These are phyloP conservation scores for Bujurquina vittata DNA, from an alignment of 2,113 vertebrate species.

Conservation along the genomic window DNA sequence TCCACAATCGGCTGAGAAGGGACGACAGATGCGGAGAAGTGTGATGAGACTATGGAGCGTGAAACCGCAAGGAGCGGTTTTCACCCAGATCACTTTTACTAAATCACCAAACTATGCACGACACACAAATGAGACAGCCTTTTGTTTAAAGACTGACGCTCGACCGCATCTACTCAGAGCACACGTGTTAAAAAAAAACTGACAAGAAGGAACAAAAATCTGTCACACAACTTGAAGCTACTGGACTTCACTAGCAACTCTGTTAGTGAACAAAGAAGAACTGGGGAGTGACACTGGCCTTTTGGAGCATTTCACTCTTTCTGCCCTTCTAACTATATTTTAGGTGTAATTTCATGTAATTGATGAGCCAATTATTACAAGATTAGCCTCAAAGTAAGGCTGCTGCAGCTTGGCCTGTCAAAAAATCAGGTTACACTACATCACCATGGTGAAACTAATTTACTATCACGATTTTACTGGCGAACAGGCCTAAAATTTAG, in stretches of 20 bases:
- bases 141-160: constrained; percentile 27
- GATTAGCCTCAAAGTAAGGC: background rate
- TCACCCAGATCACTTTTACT: constrained; percentile 28
- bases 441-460: background rate
- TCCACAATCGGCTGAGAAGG: constrained; percentile 86
- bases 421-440: background rate
- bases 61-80: background rate
- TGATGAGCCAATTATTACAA: background rate
- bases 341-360: background rate
- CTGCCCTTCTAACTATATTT: background rate
- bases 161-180: constrained; percentile 38
- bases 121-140: constrained; percentile 52
- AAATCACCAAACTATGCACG: constrained; percentile 44
- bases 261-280: constrained; percentile 41
- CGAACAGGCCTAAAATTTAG: background rate
- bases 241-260: constrained; percentile 35
- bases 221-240: constrained; percentile 15
- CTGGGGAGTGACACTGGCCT: constrained; percentile 35
- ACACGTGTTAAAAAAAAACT: constrained; percentile 31
- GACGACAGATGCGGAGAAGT: background rate
- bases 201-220: constrained; percentile 46
- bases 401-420: background rate
- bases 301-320: background rate
- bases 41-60: background rate
- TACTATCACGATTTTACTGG: background rate